Conservation (phyloP, 2,888 invertebrate genomes). For the Sympetrum striolatum region DNA sequence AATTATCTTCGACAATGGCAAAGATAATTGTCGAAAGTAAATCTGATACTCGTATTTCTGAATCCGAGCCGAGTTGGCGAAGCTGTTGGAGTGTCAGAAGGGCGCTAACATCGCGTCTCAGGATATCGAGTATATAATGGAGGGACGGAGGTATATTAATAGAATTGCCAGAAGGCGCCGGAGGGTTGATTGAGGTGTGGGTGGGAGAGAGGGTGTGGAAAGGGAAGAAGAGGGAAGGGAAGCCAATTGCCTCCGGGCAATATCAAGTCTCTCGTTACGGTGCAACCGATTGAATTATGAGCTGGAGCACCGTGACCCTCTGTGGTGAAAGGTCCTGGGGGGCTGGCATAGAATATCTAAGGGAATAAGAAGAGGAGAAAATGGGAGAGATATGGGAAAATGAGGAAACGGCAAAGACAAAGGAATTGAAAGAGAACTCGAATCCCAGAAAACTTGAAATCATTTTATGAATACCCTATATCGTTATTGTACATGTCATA, state of each 20-base stretch:
- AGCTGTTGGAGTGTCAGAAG: too few species aligned
- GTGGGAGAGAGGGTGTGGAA: background rate
- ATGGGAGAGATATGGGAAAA: background rate
- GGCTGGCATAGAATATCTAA: background rate
- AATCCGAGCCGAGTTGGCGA: too few species aligned
- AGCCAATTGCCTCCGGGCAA: conserved; percentile 1
- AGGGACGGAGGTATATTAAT: background rate
- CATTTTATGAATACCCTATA: too few species aligned
- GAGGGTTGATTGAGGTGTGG: background rate
- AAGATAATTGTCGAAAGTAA: too few species aligned
- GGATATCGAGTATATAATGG: background rate
- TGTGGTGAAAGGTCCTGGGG: background rate
- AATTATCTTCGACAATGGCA: too few species aligned
- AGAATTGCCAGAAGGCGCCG: background rate
- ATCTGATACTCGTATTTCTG: too few species aligned
- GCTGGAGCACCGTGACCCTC: background rate
- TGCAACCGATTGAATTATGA: conserved; percentile 9
- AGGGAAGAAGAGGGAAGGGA: background rate
- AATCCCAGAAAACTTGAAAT: too few species aligned
- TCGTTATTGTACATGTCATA: too few species aligned
- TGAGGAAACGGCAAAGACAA: background rate
- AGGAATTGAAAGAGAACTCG: background rate
- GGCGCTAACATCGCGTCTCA: background rate
- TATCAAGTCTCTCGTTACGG: background rate
- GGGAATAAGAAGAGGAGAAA: background rate